Conservation (phyloP, 2,797 vertebrate genomes). For the Aythya fuligula region DNA sequence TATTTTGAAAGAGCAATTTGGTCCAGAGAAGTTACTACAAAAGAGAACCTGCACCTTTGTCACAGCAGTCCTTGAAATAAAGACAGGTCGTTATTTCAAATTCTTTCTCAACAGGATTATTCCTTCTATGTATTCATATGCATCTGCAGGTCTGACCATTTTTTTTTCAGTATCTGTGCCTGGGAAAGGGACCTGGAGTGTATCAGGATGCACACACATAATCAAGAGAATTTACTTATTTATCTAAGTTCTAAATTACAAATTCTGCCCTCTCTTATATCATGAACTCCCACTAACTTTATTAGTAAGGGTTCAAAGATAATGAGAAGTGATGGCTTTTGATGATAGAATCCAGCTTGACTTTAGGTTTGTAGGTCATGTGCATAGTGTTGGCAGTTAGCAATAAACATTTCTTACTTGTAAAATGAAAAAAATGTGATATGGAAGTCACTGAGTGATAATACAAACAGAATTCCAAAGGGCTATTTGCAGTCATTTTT, state of each 20-base stretch:
- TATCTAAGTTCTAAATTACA: background rate
- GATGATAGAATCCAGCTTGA: slow-evolving; percentile 2
- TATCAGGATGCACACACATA: background rate
- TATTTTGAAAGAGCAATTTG: background rate
- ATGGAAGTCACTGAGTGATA: background rate
- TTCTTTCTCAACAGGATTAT: background rate
- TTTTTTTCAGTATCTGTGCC: background rate
- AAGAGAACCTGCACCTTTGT: background rate
- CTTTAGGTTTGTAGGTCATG: background rate
- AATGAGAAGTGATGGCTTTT: background rate
- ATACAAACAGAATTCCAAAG: background rate
- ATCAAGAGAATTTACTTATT: slow-evolving; percentile 1
- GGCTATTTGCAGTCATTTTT: background rate
- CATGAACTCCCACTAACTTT: background rate
- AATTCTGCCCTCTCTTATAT: background rate
- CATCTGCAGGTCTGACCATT: background rate
- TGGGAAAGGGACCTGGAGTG: background rate
- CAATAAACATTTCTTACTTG: background rate
- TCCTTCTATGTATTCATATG: background rate
- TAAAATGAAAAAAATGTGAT: background rate
- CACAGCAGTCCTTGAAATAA: background rate
- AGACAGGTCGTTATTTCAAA: background rate
- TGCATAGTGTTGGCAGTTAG: background rate
- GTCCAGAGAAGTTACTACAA: background rate
- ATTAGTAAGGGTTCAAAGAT: slow-evolving; percentile 11